Conservation (phyloP, 2,797 vertebrate genomes). For the Sarcophilus harrisii region DNA sequence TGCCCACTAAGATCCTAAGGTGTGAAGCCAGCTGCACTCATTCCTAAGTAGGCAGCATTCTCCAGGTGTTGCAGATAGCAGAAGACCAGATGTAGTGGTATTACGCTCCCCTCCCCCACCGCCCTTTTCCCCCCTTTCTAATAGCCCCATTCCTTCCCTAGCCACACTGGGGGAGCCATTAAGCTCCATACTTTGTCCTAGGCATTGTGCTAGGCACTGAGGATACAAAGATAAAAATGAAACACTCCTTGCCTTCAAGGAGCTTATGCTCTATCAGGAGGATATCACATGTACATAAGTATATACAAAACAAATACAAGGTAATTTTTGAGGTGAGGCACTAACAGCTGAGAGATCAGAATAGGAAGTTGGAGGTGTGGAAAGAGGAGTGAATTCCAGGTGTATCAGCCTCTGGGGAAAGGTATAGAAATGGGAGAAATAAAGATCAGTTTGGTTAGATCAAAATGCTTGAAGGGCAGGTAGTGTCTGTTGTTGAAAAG, state of each 20-base stretch:
- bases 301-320: conserved; percentile 48
- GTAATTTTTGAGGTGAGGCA: conserved; percentile 63
- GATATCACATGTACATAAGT: background rate
- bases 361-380: background rate
- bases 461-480: background rate
- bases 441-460: background rate
- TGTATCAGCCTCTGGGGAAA: background rate
- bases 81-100: background rate
- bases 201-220: background rate
- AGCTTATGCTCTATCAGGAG: background rate
- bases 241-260: background rate
- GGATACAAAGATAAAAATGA: background rate
- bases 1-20: background rate
- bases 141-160: background rate
- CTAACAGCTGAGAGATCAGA: conserved; percentile 53
- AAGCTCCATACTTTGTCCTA: background rate
- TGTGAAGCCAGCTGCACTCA: background rate
- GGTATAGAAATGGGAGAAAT: background rate
- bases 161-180: background rate
- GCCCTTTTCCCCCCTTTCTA: background rate
- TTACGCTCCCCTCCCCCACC: background rate
- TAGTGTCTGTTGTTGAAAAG: background rate
- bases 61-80: conserved; percentile 1
- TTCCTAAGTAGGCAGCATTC: background rate
- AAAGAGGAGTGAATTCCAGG: background rate